Conservation (phyloP, 1,140 invertebrate species). For the Saccostrea echinata region DNA sequence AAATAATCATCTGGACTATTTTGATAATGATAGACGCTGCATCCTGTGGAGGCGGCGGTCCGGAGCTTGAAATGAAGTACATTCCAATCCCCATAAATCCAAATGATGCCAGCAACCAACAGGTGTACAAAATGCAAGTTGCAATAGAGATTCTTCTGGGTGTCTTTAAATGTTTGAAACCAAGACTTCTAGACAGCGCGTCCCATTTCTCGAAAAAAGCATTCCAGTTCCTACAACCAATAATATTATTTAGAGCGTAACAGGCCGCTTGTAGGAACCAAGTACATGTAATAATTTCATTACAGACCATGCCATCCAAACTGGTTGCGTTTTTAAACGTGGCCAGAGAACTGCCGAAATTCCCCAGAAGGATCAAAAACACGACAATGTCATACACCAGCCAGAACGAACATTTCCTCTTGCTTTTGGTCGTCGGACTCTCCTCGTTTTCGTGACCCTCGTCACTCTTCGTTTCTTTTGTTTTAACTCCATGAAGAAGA, state of each 20-base stretch:
- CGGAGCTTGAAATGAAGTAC: conserved; percentile 29
- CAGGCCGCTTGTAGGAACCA: conserved; percentile 55
- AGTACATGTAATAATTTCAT: conserved; percentile 55
- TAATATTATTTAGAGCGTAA: conserved; percentile 45
- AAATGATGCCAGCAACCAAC: conserved; percentile 53
- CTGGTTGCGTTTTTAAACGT: conserved; percentile 40
- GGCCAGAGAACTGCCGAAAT: conserved; percentile 45
- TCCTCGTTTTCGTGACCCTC: not conserved
- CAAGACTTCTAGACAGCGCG: conserved; percentile 24
- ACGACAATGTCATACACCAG: conserved; percentile 44
- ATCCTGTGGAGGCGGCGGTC: not conserved
- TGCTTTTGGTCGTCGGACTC: not conserved
- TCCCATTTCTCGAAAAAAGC: conserved; percentile 47
- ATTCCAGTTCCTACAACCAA: conserved; percentile 43
- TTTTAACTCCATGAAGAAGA: conserved; percentile 41
- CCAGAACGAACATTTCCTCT: not conserved
- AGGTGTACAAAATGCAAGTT: conserved; percentile 42
- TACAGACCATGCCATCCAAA: conserved; percentile 59
- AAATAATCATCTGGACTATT: conserved; percentile 45
- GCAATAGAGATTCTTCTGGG: conserved; percentile 33
- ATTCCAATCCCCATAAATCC: conserved; percentile 52
- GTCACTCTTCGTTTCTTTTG: not conserved
- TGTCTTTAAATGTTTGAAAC: conserved; percentile 1
- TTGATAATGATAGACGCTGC: conserved; percentile 32
- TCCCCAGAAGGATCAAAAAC: conserved; percentile 52